Conservation (phyloP, 1,140 invertebrate species). For the Medauroidea extradentata region DNA sequence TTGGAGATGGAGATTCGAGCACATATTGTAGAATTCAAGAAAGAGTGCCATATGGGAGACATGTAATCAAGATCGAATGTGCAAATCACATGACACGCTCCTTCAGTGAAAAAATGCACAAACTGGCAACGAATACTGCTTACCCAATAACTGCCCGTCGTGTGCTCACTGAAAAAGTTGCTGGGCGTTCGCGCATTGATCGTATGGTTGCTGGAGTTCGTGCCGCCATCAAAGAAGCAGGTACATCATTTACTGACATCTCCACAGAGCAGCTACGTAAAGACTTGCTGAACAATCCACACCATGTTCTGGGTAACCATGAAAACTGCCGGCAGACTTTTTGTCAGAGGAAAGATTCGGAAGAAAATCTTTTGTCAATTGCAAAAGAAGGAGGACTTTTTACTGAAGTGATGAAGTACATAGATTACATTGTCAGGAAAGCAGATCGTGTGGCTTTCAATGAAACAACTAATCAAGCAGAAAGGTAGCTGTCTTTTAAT, state of each 20-base stretch:
- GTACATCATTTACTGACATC: background rate
- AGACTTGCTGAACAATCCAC: background rate
- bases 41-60: constrained; percentile 4
- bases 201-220: background rate
- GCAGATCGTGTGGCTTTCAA: background rate
- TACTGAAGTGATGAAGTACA: background rate
- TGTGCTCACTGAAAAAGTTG: background rate
- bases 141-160: background rate
- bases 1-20: constrained; percentile 10
- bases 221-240: background rate
- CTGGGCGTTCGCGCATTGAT: background rate
- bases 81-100: constrained; percentile 9
- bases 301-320: background rate
- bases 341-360: background rate
- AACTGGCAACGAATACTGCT: background rate
- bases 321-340: background rate
- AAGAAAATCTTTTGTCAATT: background rate
- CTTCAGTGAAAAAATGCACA: background rate
- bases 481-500: background rate
- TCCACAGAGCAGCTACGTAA: background rate
- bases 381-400: background rate
- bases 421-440: background rate
- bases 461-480: background rate
- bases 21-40: constrained; percentile 8
- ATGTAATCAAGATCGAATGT: constrained; percentile 16